Evolutionary conservation across 2,888 invertebrate species (phyloP).

Genomic region (Lepidocyrtoides sp.): DNA sequence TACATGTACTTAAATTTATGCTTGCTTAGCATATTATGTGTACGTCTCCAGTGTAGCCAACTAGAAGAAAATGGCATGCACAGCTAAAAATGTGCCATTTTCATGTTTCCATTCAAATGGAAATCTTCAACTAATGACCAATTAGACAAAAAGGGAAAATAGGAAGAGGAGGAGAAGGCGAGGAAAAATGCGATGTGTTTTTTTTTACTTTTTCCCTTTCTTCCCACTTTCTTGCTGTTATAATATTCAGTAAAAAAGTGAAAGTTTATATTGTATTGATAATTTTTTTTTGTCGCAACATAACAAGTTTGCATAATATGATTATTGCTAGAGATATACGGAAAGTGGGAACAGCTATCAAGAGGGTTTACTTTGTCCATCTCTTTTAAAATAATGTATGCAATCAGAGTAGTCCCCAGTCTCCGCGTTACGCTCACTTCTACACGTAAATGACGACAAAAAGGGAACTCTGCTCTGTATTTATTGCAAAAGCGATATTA

Average conservation of each 20-base stretch:
- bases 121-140: constrained; percentile 79
- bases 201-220: background rate
- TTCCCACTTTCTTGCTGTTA: background rate
- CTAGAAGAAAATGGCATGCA: constrained; percentile 20
- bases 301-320: background rate
- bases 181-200: background rate
- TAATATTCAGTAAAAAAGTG: background rate
- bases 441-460: background rate
- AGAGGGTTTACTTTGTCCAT: background rate
- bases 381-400: background rate
- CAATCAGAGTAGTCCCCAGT: background rate
- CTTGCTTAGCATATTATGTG: constrained; percentile 37
- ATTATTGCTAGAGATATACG: background rate
- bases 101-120: constrained; percentile 76
- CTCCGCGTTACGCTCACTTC: background rate
- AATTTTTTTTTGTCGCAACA: background rate
- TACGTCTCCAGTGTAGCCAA: constrained; percentile 14
- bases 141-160: constrained; percentile 69
- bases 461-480: constrained; percentile 24
- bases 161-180: constrained; percentile 30
- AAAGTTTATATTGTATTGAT: background rate
- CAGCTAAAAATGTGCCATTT: constrained; percentile 63
- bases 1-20: constrained; percentile 6
- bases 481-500: constrained; percentile 30
- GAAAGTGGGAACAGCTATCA: background rate